A percentile compares a stretch with the other conserved stretches of the same genome.
Evolutionary conservation across 2,113 vertebrate species (phyloP).

Genomic region (Protobothrops mucrosquamatus): DNA sequence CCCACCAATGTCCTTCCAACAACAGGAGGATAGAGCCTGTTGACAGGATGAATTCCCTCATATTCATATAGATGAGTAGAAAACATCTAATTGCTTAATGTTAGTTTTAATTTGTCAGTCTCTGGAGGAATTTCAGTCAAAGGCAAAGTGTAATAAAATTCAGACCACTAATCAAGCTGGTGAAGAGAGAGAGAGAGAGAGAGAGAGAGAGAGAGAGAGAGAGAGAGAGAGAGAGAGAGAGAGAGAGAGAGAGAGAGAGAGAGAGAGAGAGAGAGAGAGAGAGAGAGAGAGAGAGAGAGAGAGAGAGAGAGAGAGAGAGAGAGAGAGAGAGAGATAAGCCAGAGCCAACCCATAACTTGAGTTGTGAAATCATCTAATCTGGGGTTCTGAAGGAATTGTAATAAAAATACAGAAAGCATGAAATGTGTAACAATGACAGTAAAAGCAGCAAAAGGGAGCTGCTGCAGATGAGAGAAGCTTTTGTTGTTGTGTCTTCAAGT

Average conservation of each 20-base stretch:
- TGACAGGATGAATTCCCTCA: not conserved
- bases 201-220: no score
- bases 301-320: no score
- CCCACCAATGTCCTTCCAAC: not conserved
- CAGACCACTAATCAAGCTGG: not conserved
- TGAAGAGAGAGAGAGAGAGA: no score
- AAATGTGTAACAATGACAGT: not conserved
- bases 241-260: no score
- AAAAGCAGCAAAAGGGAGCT: not conserved
- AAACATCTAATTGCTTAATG: not conserved
- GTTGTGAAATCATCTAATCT: not conserved
- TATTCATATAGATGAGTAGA: not conserved
- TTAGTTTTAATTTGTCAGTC: not conserved
- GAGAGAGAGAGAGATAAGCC: not conserved
- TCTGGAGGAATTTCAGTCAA: not conserved
- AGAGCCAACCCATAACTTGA: not conserved
- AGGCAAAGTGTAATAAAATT: not conserved
- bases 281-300: no score
- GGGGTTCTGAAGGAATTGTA: not conserved
- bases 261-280: no score
- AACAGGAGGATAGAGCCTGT: not conserved
- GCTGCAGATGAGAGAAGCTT: no score
- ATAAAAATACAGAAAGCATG: not conserved
- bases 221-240: no score
- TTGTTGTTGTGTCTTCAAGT: not conserved